Percentiles rank a stretch among this genome's conserved stretches.
Conservation (phyloP, 2,888 invertebrate species). For the Theretra japonica region DNA sequence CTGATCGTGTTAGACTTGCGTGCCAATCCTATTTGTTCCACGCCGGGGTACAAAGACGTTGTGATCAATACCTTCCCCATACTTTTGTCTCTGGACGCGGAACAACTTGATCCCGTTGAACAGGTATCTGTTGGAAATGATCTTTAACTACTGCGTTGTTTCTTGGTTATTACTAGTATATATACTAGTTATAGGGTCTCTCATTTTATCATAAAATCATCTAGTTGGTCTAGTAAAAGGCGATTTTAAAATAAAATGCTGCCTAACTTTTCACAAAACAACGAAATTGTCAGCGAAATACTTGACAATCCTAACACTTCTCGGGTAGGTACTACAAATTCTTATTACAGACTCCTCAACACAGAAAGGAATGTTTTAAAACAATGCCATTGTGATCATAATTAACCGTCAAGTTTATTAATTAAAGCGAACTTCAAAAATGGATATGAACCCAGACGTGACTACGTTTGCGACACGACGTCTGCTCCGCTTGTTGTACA, state of each 20-base stretch:
- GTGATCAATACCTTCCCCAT: conserved; percentile 68
- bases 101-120: conserved; percentile 62
- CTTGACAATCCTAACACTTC: neutral
- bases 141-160: neutral
- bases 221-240: too few species aligned
- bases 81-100: conserved; percentile 64
- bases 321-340: neutral
- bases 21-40: conserved; percentile 69
- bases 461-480: conserved; percentile 63
- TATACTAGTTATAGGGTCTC: too few species aligned
- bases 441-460: conserved; percentile 67
- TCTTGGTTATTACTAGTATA: neutral
- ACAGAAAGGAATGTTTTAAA: neutral
- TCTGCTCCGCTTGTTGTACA: conserved; percentile 68
- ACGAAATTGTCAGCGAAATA: neutral
- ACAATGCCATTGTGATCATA: neutral
- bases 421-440: conserved; percentile 63
- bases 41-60: conserved; percentile 68
- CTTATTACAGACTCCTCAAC: neutral
- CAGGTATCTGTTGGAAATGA: conserved; percentile 51
- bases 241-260: neutral
- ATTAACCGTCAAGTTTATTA: conserved; percentile 14
- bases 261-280: neutral
- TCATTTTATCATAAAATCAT: too few species aligned
- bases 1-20: conserved; percentile 68